These are phyloP conservation scores for Oxyteleia sp. DNA, from an alignment of 2,888 invertebrate species.

Conservation along the genomic window DNA sequence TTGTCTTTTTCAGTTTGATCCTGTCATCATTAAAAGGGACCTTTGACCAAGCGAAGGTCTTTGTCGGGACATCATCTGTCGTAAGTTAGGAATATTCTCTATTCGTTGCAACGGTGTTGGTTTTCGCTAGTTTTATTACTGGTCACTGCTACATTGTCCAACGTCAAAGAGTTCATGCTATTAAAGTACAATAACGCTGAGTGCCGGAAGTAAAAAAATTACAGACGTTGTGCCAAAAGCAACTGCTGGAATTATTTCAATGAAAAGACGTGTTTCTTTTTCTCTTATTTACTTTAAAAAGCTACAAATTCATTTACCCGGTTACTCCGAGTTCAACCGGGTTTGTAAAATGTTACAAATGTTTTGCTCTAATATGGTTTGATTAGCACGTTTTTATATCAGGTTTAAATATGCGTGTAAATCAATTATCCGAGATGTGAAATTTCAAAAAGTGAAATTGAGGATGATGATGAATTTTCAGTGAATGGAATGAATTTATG, in stretches of 20 bases:
- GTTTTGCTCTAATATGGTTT: too few relatives aligned
- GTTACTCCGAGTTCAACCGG: neutral
- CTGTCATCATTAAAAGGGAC: neutral
- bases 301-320: neutral
- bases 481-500: too few relatives aligned
- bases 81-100: neutral
- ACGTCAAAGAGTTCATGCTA: constrained; percentile 17
- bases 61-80: neutral
- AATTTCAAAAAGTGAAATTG: too few relatives aligned
- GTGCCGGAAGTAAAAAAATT: constrained; percentile 15
- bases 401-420: too few relatives aligned
- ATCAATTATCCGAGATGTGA: too few relatives aligned
- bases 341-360: neutral
- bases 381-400: too few relatives aligned
- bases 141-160: constrained; percentile 14
- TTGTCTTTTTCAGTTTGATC: too few relatives aligned
- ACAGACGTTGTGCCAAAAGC: constrained; percentile 4
- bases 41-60: neutral
- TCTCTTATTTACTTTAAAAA: neutral
- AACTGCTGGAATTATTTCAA: constrained; percentile 6
- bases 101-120: neutral
- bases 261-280: neutral
- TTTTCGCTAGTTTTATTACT: neutral
- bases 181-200: constrained; percentile 14
- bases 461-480: too few relatives aligned